Conservation (phyloP, 2,888 invertebrate genomes). For the Tetranychus piercei region DNA sequence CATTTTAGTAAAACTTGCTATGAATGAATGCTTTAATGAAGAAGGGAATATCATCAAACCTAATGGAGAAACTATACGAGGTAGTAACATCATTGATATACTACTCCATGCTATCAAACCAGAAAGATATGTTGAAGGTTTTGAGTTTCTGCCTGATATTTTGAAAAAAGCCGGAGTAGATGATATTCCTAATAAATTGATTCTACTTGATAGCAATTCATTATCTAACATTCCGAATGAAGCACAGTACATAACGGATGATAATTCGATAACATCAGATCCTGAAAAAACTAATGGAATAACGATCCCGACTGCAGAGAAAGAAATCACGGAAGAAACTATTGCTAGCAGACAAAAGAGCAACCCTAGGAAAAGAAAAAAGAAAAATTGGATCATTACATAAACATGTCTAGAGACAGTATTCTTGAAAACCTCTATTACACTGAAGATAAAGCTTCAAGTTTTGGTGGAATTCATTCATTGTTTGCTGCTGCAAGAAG, state of each 20-base stretch:
- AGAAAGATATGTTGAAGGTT: not conserved
- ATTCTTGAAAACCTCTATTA: not conserved
- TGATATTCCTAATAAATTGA: not conserved
- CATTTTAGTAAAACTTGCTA: not conserved
- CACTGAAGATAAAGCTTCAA: not conserved
- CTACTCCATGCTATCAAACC: not conserved
- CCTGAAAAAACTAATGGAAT: too few relatives aligned
- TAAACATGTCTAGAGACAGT: too few relatives aligned
- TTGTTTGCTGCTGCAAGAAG: not conserved
- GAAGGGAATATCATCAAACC: not conserved
- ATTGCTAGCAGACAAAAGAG: too few relatives aligned
- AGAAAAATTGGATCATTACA: too few relatives aligned
- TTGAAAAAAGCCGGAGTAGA: not conserved
- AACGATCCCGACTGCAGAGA: too few relatives aligned
- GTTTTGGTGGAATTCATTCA: not conserved
- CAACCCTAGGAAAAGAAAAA: too few relatives aligned
- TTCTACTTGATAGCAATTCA: not conserved
- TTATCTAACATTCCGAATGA: too few relatives aligned
- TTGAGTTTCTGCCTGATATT: not conserved
- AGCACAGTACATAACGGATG: too few relatives aligned
- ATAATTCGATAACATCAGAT: too few relatives aligned
- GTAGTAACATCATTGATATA: not conserved
- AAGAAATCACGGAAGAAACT: too few relatives aligned
- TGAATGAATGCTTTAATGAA: not conserved
- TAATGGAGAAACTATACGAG: not conserved